Base-by-base conservation (phyloP, 2,888 invertebrate species). In the Orchesellides sinensis region DNA sequence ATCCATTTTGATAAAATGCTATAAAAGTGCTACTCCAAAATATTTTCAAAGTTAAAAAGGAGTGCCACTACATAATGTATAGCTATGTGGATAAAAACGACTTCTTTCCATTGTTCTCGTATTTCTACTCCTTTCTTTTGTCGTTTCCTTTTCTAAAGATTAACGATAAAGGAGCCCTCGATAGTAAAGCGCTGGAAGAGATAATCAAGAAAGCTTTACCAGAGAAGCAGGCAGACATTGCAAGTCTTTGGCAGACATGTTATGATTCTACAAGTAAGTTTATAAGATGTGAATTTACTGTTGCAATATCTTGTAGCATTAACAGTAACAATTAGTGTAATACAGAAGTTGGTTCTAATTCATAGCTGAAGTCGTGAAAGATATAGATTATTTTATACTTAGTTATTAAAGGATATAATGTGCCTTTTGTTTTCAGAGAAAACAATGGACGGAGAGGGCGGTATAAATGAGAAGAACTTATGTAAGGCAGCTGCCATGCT, bases 401-500 rank as follows among this genome's bases (percentile, higher is more conserved):
- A 56, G 12, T 56, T 19, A 27, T 12, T 21, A 19, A 25, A 52
- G 14, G n/a, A 52, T n/a, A n/a, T n/a, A n/a, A n/a, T n/a, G n/a
- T n/a, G n/a, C n/a, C 29, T 27, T 49, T 45, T 12, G 25, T 17
- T 45, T 61, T 35, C 59, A 81, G 81, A 69, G 69, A 81, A 81
- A 81, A 59, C 81, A 61, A 61, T 81, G 59, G 81, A 74, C 19
- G 68, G 32, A 21, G 81, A 81, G 23, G 81, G 81, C 21, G 81
- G 81, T 45, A 23, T 74, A 49, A 80, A 59, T 74, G 81, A 81
- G 40, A 81, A 81, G 69, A 81, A 32, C 19, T 27, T 5, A 49
- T 81, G 81, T 52, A 81, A 81, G 29, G 81, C 74, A 47, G 74
- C 81, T 32, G 81, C 81, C 49, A 74, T 81, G 69, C 27, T 81